phyloP scores from a whole-genome alignment of 2,113 vertebrate species.

The Vimba vimba region DNA sequence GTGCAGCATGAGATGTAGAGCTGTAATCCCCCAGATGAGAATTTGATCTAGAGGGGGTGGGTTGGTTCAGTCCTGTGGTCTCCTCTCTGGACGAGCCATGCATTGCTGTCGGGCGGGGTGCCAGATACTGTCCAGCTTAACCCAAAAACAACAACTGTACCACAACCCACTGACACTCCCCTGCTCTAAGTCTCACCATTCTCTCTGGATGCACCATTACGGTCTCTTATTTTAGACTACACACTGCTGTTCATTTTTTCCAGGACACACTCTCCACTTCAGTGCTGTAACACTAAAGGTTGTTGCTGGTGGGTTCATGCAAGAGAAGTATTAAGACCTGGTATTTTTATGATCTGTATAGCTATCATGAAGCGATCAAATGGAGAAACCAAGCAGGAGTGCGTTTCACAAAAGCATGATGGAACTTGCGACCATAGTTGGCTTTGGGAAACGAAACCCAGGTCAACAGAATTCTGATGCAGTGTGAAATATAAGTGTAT shows the following conservation, averaged over 20 bases:
- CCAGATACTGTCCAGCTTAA: constrained; percentile 35
- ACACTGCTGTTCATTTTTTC: constrained; percentile 37
- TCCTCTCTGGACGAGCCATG: constrained; percentile 13
- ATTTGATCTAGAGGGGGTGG: constrained; percentile 3
- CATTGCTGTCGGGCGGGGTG: constrained; percentile 16
- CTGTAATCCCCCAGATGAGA: constrained; percentile 5
- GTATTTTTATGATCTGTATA: not conserved
- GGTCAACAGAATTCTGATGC: not conserved
- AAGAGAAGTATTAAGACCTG: not conserved
- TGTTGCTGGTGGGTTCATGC: not conserved
- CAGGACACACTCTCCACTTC: not conserved
- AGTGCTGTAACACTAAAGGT: not conserved
- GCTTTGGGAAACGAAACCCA: too few species aligned
- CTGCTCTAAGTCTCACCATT: constrained; percentile 33
- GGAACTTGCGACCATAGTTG: too few species aligned
- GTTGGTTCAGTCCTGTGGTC: constrained; percentile 9
- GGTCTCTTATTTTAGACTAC: not conserved
- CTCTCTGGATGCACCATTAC: not conserved
- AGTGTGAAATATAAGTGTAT: not conserved
- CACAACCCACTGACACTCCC: constrained; percentile 26
- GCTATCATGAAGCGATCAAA: not conserved
- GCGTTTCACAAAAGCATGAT: too few species aligned
- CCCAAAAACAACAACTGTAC: constrained; percentile 40
- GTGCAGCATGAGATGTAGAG: not conserved
- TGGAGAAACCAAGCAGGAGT: not conserved